Evolutionary conservation across 1,140 invertebrate genomes (phyloP), one percentile per base, ranked within the genome.

Genomic region (Lerema accius): DNA sequence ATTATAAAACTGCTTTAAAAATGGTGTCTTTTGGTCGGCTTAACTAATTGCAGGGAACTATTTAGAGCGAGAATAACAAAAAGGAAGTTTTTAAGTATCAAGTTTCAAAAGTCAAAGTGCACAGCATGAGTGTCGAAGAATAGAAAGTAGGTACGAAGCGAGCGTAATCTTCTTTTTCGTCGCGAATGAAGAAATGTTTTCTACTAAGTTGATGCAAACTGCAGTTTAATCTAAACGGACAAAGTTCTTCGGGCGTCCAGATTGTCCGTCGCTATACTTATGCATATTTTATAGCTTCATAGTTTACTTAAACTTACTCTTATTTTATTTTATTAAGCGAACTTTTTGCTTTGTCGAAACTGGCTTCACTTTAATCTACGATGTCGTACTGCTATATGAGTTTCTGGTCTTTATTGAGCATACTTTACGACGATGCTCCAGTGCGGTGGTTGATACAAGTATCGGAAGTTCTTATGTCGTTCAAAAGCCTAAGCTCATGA

Each of bases 101-200:
- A 32, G 50, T 42, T 56, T 56, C 53, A 32, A 32, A 53, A 26
- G 53, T 55, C 40, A 55, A 55, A 55, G 51, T 55, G 37, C 51
- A 53, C 16, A 46, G 17, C 43, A 14, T n/a, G 6, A 26, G 37
- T 26, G 37, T 14, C 13, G 39, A 40, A 42, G 51, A 55, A 55
- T 32, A 32, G 28, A 32, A 23, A 32, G 28, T 32, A 32, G 40
- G 37, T 23, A 42, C 51, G 4, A 23, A 13, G 39, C 40, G 51
- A 43, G 40, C 51, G 39, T 43, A 56, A 43, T 56, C 14, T 56
- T 42, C 26, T 43, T 56, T 56, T 56, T 55, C 40, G 40, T 56
- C n/a, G 9, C 26, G 15, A 48, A 42, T 43, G 14, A 56, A 56
- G 53, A 43, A 56, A 56, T 43, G 53, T 56, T 56, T 40, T 42